Evolutionary conservation across 2,797 vertebrate species (phyloP), one percentile per base, ranked within the genome.

Genomic region (Ambastaia sidthimunki): DNA sequence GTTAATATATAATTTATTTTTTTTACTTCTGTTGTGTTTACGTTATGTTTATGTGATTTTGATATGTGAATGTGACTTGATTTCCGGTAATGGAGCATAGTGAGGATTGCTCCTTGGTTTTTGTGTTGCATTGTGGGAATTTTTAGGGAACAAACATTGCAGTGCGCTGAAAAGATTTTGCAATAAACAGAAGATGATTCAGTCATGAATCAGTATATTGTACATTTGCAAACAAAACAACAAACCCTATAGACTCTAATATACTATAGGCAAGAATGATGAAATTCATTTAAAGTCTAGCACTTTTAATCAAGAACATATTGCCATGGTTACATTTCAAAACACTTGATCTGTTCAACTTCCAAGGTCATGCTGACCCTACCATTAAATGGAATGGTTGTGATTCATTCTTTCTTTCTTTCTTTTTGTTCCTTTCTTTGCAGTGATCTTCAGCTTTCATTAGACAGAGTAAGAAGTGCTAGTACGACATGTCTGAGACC

Each of bases 401-500:
- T 52, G 15, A 23, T 18, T 73, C 4, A 83, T 76, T 63, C 71
- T 81, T 69, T 60, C 73, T 84, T 74, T 25, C 62, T 31, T 47
- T 55, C 44, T 15, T 52, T 44, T 28, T 28, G 28, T 28, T 28
- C 28, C 70, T 65, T 21, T 13, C 10, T 62, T 52, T 92, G 90
- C 95, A 99, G 97, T 90, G 97, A 99, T 94, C 95, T 98, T 88
- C 97, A 98, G 96, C 96, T 97, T 83, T 95, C 95, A 85, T 92
- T 99, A 96, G 97, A 97, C 95, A 96, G 97, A 95, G 96, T 96
- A 93, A 96, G 96, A 93, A 99, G 97, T 94, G 97, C 97, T 96
- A 99, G 97, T 95, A 98, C 97, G 91, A 98, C 96, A 88, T 99
- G 97, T 94, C 94, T 99, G 94, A 97, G 96, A 93, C 97, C 97